Evolutionary conservation across 2,888 invertebrate genomes (phyloP), one percentile per base, ranked within the genome.

Genomic region (Agrenia bidenticulata): DNA sequence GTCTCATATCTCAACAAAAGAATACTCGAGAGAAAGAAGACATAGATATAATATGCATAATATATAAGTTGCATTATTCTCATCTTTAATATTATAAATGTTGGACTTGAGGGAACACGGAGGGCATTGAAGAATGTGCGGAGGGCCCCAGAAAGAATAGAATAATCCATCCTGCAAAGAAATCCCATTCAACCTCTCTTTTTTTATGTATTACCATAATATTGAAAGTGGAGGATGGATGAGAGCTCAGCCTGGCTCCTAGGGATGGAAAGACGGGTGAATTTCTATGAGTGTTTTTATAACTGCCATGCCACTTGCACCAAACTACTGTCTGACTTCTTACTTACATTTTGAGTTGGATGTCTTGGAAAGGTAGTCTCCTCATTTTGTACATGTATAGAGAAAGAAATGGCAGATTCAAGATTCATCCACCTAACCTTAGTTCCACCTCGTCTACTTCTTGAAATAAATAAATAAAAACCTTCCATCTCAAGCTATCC

Each of bases 171-270:
- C 45, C n/a, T 5, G 45, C n/a, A 45, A 45, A n/a, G 45, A 45
- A 17, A 45, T 19, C n/a, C 17, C 19, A 17, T 17, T 19, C n/a
- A 45, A 45, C n/a, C 15, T 19, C n/a, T 39, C 39, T 9, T 39
- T 11, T 15, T 45, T 45, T 15, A 45, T 5, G n/a, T n/a, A 45
- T 45, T 45, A 45, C 45, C 45, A 45, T 45, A 45, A 45, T 45
- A 45, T 45, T 45, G 45, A 45, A 15, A 45, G 45, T 45, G n/a
- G 45, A 45, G 45, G 45, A 45, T 45, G 45, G 45, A 45, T 45
- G 39, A 39, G 15, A n/a, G n/a, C n/a, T n/a, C n/a, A n/a, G n/a
- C n/a, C n/a, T n/a, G n/a, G n/a, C n/a, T n/a, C n/a, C n/a, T n/a
- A n/a, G n/a, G 32, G 45, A 45, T 45, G 45, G 19, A 45, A 15